Percentiles rank a stretch among this genome's conserved stretches.
These are phyloP conservation scores for Antheraea mylitta DNA, from an alignment of 1,140 invertebrate species.

Conservation along the genomic window DNA sequence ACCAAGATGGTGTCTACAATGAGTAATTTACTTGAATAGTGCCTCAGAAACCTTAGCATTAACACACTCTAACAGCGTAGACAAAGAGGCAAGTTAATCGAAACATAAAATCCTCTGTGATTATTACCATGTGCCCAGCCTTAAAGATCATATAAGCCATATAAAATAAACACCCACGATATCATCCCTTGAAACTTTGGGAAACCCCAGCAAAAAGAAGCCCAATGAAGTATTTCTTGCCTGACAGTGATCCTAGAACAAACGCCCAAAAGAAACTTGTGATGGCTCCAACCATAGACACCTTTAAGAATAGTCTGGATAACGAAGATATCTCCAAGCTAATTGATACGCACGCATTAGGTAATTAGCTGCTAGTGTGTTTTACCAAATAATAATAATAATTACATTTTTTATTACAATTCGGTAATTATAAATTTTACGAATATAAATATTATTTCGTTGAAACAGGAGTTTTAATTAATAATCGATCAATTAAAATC, in stretches of 20 bases:
- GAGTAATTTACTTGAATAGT: no score
- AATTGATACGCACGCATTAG: not conserved
- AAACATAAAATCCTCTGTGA: not conserved
- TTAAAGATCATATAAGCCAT: not conserved
- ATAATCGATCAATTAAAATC: not conserved
- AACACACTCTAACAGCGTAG: not conserved
- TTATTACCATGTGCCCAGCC: not conserved
- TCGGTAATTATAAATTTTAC: no score
- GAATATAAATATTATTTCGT: no score
- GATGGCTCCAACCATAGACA: not conserved
- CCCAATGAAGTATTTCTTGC: not conserved
- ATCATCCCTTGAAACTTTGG: not conserved
- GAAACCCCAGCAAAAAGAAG: not conserved
- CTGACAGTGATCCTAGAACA: not conserved
- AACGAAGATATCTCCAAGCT: not conserved
- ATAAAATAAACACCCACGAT: not conserved
- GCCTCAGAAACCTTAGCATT: no score
- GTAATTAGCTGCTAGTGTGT: not conserved
- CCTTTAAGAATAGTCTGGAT: not conserved
- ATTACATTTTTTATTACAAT: not conserved
- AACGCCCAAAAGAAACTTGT: not conserved
- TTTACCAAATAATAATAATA: not conserved
- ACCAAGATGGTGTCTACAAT: no score
- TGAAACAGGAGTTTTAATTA: not conserved
- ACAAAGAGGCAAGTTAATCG: not conserved